Evolutionary conservation across 2,113 vertebrate species (phyloP), one percentile per base, ranked within the genome.

Genomic region (Tautogolabrus adspersus): DNA sequence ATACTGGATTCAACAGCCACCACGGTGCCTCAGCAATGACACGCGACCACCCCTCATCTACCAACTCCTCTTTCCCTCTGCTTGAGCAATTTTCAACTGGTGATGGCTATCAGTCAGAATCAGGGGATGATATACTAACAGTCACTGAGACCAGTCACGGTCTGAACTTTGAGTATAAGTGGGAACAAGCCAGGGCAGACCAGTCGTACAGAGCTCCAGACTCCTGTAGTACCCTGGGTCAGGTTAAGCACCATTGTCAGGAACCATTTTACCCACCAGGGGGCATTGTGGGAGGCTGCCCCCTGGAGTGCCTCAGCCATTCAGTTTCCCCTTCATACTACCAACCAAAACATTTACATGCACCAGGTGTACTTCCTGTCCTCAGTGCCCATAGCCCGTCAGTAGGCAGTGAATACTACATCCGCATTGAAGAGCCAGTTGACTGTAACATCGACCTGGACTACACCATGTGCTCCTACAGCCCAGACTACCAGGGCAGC

Each of bases 81-180:
- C 95, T 99, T 69, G 96, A 98, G 84, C 97, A 96, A 64, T 98
- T 98, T 84, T 93, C 96, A 0, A 76, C 92, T 0, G 87, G 84
- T 2, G 97, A 97, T 1, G 94, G 96, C 26, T 97, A 97, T 89
- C 96, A 96, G 66, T 94, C 94, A 0, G 96, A 98, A 0, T 89
- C 93, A 1, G 96, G 96, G 0, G 98, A 99, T 0, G 98, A 99
- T 52, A 93, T 99, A 69, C 92, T 99, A n/a, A 99, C 97, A 0
- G 96, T 99, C 71, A 99, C 97, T 0, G 97, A 99, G 91, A 99
- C 97, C 0, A 98, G 97, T 89, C 96, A 94, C 0, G 98, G 98
- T 56, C 96, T 99, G 46, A 98, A 98, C 88, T 99, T 99, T 3
- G 97, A 99, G 87, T 99, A 97, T 92, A 97, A 96, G 86, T 99